phyloP scores from a whole-genome alignment of 2,113 vertebrate genomes.

The Melanerpes formicivorus region DNA sequence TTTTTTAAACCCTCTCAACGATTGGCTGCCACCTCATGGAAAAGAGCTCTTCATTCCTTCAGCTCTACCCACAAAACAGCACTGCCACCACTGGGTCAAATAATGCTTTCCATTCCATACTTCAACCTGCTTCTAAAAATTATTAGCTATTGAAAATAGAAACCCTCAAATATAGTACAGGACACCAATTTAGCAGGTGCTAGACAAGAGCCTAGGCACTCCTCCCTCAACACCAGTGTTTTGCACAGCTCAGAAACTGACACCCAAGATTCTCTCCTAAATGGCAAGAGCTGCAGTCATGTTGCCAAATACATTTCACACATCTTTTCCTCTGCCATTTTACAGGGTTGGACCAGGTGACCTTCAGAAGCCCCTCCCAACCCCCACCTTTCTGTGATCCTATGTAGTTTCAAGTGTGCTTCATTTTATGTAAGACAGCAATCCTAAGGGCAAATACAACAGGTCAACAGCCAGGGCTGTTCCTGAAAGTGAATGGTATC shows the following conservation, averaged over 20 bases:
- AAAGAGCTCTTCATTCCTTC: not conserved
- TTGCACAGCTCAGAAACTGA: not conserved
- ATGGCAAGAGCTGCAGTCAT: not conserved
- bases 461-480: not conserved
- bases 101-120: not conserved
- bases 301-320: not conserved
- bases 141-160: not conserved
- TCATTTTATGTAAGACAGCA: not conserved
- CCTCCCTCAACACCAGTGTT: not conserved
- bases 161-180: accelerated
- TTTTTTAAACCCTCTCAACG: not conserved
- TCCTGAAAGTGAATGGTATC: not conserved
- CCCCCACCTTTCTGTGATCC: no score
- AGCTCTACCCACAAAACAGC: not conserved
- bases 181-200: not conserved
- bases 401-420: not conserved
- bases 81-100: not conserved
- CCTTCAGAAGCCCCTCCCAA: no score
- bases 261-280: not conserved
- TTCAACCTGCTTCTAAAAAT: not conserved
- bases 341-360: no score
- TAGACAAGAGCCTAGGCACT: not conserved
- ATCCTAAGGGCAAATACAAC: not conserved
- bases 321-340: not conserved
- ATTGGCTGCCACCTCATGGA: constrained; percentile 22